Evolutionary conservation across 2,797 vertebrate genomes (phyloP), one percentile per base, ranked within the genome.

Genomic region (Phoxinus dragarum): DNA sequence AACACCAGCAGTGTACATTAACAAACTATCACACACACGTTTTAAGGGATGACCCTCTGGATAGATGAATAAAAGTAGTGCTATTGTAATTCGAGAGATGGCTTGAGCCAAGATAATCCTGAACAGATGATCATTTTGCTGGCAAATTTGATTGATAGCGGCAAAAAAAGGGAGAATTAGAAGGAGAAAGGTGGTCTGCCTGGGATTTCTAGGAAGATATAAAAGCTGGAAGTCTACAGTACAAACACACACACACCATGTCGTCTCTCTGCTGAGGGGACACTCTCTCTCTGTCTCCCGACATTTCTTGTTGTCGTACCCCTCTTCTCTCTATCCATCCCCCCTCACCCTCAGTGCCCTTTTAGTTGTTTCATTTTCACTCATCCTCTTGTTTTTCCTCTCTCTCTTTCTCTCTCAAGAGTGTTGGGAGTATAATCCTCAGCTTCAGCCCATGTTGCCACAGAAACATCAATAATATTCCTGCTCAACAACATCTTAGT

Each of bases 391-490:
- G 73, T 61, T 80, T 86, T 75, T 59, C 23, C 78, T 85, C 88
- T 86, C 84, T 87, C 84, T 88, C 81, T 78, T 66, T 86, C 66
- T 75, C 68, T 88, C 88, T 82, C 84, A 81, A 83, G 84, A 86
- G 89, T 88, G 83, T 86, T 89, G 89, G 87, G 86, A 89, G 88
- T 93, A 93, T 95, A 96, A 95, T 96, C 94, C 94, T 92, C 93
- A 75, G 89, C 93, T 94, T 92, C 94, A 93, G 90, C 90, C 89
- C 82, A 89, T 91, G 94, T 96, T 95, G 93, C 94, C 94, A 93
- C 95, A 95, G 95, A 95, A 96, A 96, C 95, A 94, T 96, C 94
- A 96, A 96, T 96, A 96, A 95, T 94, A 94, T 95, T 95, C 93
- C 92, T 95, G 93, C 93, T 94, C 89, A 92, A 95, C 94, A 96